Conservation (phyloP, 1,140 invertebrate genomes). For the Carposina sasakii region DNA sequence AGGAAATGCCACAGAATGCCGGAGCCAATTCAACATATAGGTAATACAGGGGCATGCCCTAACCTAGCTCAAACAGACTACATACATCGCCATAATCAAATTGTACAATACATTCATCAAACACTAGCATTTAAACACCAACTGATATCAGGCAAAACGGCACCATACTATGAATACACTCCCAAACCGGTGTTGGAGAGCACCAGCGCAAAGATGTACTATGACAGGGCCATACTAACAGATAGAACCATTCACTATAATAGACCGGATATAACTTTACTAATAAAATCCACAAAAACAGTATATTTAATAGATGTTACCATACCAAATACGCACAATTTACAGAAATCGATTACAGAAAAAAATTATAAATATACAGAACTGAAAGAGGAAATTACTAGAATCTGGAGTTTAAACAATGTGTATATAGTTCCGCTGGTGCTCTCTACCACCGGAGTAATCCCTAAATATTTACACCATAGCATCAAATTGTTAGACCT, state of each 20-base stretch:
- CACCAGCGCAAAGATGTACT: conserved; percentile 3
- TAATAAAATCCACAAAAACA: conserved; percentile 12
- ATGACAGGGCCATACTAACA: conserved; percentile 12
- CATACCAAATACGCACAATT: conserved; percentile 8
- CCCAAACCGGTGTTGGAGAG: neutral
- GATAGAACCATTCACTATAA: conserved; percentile 14
- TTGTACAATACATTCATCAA: too few relatives aligned
- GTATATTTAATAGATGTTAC: conserved; percentile 12
- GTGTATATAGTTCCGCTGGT: conserved; percentile 15
- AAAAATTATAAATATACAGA: conserved; percentile 20
- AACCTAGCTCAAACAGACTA: too few relatives aligned
- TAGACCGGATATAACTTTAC: conserved; percentile 16
- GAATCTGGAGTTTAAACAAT: conserved; percentile 12
- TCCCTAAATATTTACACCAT: neutral
- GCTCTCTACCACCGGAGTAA: conserved; percentile 16
- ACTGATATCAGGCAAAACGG: too few relatives aligned
- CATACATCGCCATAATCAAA: too few relatives aligned
- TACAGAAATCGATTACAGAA: conserved; percentile 13
- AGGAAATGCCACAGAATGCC: too few relatives aligned
- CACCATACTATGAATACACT: neutral
- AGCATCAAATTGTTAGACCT: neutral
- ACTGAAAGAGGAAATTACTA: conserved; percentile 10
- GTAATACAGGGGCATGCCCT: too few relatives aligned
- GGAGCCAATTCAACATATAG: too few relatives aligned
- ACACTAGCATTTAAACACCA: too few relatives aligned